Base-by-base conservation (phyloP, 2,888 invertebrate species). In the Merodon equestris region DNA sequence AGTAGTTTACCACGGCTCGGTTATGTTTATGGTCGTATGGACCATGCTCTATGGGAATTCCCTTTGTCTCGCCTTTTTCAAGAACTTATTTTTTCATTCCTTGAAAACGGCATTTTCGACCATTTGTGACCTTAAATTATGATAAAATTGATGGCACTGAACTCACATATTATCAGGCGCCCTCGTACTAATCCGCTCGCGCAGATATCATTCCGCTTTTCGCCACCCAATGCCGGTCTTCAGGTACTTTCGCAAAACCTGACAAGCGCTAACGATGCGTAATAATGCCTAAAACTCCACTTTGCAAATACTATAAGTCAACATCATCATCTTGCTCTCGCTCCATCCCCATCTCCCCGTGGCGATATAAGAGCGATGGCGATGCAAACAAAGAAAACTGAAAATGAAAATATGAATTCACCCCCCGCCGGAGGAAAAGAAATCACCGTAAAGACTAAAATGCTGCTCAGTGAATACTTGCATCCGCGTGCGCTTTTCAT, bases 181-280 rank as follows among this genome's bases (percentile, higher is more conserved):
- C 7, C 3, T 27, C 7, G 7, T 27, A 27, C 27, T 27, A 27
- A 27, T 27, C 27, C 27, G 27, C 27, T 27, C 27, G 27, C 27
- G 27, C 3, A 27, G 7, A 27, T 27, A 7, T 27, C 3, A 27
- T 27, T n/a, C n/a, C n/a, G n/a, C 42, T 60, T 51, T 40, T 34
- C 13, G 14, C 51, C 51, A 60, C 60, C 56, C 60, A 45, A 58
- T 40, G 50, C 56, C 57, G 18, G 9, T 9, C 40, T 36, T 19
- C 40, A 58, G 51, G 68, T 73, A 54, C 68, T 64, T 48, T 64
- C 27, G 7, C 27, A 27, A 27, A 27, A 48, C 60, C 50, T 79
- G 79, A 79, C 79, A 79, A 79, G 74, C 79, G 79, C 79, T 74
- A 79, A 79, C 74, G 79, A 79, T 79, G 79, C 79, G 79, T 79